Evolutionary conservation across 2,888 invertebrate genomes (phyloP).

Genomic region (Pharmacophagus antenor): DNA sequence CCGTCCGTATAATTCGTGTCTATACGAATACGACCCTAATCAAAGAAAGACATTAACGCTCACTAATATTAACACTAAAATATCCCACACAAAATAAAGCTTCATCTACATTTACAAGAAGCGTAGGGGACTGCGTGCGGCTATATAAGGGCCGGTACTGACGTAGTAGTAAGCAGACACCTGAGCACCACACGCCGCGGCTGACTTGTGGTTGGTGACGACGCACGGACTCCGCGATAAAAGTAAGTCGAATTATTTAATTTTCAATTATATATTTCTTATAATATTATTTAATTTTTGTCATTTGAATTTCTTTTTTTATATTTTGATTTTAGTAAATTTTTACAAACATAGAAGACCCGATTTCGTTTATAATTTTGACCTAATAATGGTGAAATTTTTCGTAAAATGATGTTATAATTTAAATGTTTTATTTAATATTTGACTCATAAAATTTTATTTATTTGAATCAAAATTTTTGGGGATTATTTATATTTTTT

Average conservation of each 20-base stretch:
- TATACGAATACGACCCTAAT: constrained; percentile 20
- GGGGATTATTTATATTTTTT: too few relatives aligned
- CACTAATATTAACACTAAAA: constrained; percentile 25
- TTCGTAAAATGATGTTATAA: too few relatives aligned
- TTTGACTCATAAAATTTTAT: too few relatives aligned
- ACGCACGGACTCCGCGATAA: constrained; percentile 1
- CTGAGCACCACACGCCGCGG: constrained; percentile 24
- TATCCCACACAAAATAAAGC: constrained; percentile 20
- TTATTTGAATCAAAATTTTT: too few relatives aligned
- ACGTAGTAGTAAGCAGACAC: constrained; percentile 28
- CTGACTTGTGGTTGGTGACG: constrained; percentile 20
- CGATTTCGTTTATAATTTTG: too few relatives aligned
- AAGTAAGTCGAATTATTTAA: constrained; percentile 13
- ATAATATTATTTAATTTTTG: background rate
- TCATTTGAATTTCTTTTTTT: too few relatives aligned
- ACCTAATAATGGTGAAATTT: too few relatives aligned
- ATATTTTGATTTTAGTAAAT: too few relatives aligned
- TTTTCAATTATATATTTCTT: background rate
- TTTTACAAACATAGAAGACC: too few relatives aligned
- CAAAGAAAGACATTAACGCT: constrained; percentile 11
- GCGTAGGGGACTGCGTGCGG: constrained; percentile 8
- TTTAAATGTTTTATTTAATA: too few relatives aligned
- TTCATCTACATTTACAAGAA: constrained; percentile 4
- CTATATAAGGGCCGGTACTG: constrained; percentile 28
- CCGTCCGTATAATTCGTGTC: too few relatives aligned